Evolutionary conservation across 2,888 invertebrate species (phyloP), one percentile per base, ranked within the genome.

Genomic region (Willowsia nigromaculata): DNA sequence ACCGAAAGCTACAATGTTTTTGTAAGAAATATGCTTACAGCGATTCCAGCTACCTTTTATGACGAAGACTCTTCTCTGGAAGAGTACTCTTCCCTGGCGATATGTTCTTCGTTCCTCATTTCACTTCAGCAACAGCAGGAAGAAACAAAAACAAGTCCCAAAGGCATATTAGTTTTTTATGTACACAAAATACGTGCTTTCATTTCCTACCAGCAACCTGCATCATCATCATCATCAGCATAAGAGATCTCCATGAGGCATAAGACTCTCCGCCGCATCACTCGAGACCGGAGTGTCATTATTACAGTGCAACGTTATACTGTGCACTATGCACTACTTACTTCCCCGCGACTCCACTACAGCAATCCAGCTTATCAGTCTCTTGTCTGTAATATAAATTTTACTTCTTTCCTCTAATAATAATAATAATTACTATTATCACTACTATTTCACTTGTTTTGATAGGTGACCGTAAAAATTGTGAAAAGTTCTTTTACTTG

Each of bases 361-460:
- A 71, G 22, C 33, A 81, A 71, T 81, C 68, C 65, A 25, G 50
- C 62, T 85, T 88, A 83, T 80, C 86, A 78, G 27, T 47, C 37
- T 30, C 18, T 13, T 50, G 27, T 53, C 43, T 53, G 18, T 71
- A 81, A 86, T 81, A 85, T 50, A 65, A 65, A 50, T 68, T 78
- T 86, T 68, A 68, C 65, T 78, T 68, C 88, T 56, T 78, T 13
- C 62, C 40, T 15, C 59, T 76, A 56, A 80, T 80, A 80, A 80
- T 82, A 68, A 89, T 89, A 47, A 89, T 89, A 71, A 89, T 85
- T 85, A 89, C 30, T 84, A 65, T 88, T 83, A 89, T 85, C 78
- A 89, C 82, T 89, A 89, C 85, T 59, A 71, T 85, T 89, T 85
- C 85, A 85, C 85, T 85, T 89, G 89, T 85, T 89, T 85, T 88